These are phyloP conservation scores for Manis crassicaudata DNA, from an alignment of 2,797 vertebrate species.

Conservation along the genomic window DNA sequence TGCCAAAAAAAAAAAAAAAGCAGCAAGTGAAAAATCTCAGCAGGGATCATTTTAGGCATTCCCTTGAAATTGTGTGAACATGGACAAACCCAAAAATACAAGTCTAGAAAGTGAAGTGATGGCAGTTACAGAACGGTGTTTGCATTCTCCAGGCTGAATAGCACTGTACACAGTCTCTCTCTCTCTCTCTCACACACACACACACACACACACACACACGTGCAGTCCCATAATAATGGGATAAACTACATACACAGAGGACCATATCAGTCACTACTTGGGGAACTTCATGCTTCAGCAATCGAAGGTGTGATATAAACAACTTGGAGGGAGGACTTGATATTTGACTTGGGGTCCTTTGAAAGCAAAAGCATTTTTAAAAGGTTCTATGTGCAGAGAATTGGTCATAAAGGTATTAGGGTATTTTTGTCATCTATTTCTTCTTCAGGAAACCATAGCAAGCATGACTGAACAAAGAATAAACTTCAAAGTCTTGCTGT, in stretches of 20 bases:
- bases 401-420: constrained; percentile 60
- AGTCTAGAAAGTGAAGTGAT: not conserved
- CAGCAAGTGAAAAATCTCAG: not conserved
- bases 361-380: constrained; percentile 69
- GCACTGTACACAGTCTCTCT: too few relatives aligned
- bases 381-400: constrained; percentile 59
- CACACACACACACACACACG: not conserved
- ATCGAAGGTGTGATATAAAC: not conserved
- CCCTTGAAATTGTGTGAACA: not conserved
- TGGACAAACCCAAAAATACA: not conserved
- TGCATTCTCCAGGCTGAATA: not conserved
- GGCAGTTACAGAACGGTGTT: not conserved
- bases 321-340: constrained; percentile 45
- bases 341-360: constrained; percentile 55
- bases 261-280: not conserved
- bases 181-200: too few relatives aligned
- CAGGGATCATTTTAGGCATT: not conserved
- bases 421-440: not conserved
- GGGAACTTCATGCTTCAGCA: constrained; percentile 39
- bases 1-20: not conserved
- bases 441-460: constrained; percentile 70
- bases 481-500: constrained; percentile 85
- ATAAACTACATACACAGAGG: not conserved
- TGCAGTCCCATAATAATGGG: not conserved
- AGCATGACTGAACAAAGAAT: constrained; percentile 85